Evolutionary conservation across 1,140 invertebrate species (phyloP).

Genomic region (Eciton burchellii): DNA sequence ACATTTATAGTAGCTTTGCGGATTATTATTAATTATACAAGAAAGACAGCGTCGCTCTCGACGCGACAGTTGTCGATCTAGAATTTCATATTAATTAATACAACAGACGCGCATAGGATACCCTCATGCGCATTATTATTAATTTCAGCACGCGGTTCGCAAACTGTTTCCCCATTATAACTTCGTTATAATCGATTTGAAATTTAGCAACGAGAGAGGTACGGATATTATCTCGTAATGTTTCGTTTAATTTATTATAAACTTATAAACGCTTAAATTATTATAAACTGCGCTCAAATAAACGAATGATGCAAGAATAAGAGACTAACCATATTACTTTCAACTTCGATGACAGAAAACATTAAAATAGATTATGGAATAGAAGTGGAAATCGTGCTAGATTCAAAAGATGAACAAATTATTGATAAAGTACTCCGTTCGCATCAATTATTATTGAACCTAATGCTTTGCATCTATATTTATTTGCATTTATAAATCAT

Average conservation of each 20-base stretch:
- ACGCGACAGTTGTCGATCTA: conserved; percentile 50
- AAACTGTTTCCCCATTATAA: conserved; percentile 55
- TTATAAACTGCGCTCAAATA: background rate
- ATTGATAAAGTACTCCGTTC: background rate
- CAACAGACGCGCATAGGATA: conserved; percentile 35
- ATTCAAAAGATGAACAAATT: conserved; percentile 10
- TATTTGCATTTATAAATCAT: too few species aligned
- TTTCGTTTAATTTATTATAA: too few species aligned
- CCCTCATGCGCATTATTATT: conserved; percentile 54
- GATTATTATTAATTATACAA: conserved; percentile 58
- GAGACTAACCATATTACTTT: background rate
- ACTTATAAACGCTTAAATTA: conserved; percentile 18
- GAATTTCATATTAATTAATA: conserved; percentile 62
- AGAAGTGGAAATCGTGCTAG: too few species aligned
- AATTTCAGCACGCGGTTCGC: conserved; percentile 32
- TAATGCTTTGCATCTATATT: background rate
- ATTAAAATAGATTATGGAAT: too few species aligned
- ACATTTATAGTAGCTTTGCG: conserved; percentile 33
- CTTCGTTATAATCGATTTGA: conserved; percentile 28
- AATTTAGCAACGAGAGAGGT: conserved; percentile 17
- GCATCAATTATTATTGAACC: background rate
- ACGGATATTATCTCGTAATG: conserved; percentile 33
- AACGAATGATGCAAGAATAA: background rate
- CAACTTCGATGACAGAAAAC: background rate
- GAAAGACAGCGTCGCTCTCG: conserved; percentile 4